phyloP scores from a whole-genome alignment of 2,888 invertebrate genomes.

The Mesorhabditis spiculigera region DNA sequence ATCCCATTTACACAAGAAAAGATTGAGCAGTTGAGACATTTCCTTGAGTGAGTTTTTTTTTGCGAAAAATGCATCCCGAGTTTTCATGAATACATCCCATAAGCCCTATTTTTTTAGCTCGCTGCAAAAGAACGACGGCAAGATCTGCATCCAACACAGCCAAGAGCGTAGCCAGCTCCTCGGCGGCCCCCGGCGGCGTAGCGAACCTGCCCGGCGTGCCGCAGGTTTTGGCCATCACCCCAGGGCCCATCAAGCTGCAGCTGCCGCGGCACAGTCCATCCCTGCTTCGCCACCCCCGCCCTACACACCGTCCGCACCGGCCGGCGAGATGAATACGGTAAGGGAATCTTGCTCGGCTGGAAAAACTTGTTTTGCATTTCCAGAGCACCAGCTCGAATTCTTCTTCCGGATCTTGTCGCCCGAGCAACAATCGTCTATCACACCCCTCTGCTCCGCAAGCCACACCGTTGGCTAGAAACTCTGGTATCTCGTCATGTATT shows the following conservation, averaged over 20 bases:
- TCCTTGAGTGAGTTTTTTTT: neutral
- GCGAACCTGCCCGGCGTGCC: conserved; percentile 3
- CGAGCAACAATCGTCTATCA: no score
- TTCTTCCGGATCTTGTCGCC: neutral
- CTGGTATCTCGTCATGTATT: no score
- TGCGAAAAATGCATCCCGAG: no score
- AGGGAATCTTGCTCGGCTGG: neutral
- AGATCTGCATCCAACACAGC: conserved; percentile 3
- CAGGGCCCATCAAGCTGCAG: neutral
- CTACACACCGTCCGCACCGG: conserved; percentile 3
- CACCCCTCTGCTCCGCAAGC: no score
- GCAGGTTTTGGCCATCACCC: neutral
- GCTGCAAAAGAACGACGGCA: neutral
- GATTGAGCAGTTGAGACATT: neutral
- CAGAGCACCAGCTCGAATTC: neutral
- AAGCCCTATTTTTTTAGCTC: neutral
- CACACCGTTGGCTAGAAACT: no score
- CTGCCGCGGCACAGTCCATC: neutral
- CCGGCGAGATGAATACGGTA: neutral
- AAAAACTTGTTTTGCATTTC: neutral
- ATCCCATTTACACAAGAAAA: conserved; percentile 3
- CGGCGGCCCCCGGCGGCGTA: neutral
- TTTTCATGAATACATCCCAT: no score
- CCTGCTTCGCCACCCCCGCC: neutral
- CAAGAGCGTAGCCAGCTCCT: neutral